Evolutionary conservation across 2,888 invertebrate genomes (phyloP), one percentile per base, ranked within the genome.

Genomic region (Tipula helvola): DNA sequence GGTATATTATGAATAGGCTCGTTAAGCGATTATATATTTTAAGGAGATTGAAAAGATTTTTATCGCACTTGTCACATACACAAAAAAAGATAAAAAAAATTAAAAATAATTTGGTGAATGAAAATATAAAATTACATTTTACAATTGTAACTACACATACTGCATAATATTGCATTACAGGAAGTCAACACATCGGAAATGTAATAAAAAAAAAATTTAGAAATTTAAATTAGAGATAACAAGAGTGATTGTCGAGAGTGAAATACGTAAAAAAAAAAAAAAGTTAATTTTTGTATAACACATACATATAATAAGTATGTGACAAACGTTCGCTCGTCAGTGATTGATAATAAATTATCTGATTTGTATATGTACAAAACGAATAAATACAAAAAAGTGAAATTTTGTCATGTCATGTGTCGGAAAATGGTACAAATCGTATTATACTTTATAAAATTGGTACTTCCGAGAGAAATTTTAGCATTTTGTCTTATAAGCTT

Each of bases 161-260:
- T 41, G 10, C 16, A 57, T 57, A 57, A 71, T 71, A 71, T 71
- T 71, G 71, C 10, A 71, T 71, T 71, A 71, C 71, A 71, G 71
- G 71, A 71, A 71, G 71, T 71, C 12, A 71, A 71, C 71, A 71
- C 71, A 71, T 71, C 71, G 71, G 71, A 71, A 71, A 71, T 71
- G 71, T 71, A 71, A 71, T 71, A 71, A 71, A 71, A 71, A 1
- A 71, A 7, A 28, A 28, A 2, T 71, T 57, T 57, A 71, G 28
- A 71, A 71, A 71, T 71, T 71, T 71, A 71, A 71, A 71, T 71
- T 71, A 71, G 71, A 71, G 71, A 71, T 71, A 71, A 71, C 71
- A 28, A 71, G 28, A 71, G 28, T 71, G 71, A 71, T 71, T 71
- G 71, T 71, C 71, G 71, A 71, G 71, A 71, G 71, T 71, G 71